phyloP scores from a whole-genome alignment of 1,140 invertebrate species.

The Macrobrachium nipponense region DNA sequence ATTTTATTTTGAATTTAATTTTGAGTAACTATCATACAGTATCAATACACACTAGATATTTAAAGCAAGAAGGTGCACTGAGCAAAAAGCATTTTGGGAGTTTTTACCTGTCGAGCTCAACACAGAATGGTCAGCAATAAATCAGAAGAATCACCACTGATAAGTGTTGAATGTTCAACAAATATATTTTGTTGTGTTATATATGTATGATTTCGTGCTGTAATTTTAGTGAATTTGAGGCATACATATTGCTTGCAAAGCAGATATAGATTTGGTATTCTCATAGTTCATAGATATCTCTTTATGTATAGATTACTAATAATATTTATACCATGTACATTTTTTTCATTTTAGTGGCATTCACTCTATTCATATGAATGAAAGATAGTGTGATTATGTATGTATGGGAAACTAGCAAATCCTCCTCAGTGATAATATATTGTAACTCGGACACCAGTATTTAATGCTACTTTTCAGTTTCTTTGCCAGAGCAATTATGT shows the following conservation, averaged over 20 bases:
- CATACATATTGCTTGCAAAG: neutral
- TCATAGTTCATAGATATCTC: neutral
- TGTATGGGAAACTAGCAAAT: neutral
- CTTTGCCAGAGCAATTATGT: too few species aligned
- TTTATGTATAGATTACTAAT: conserved; percentile 45
- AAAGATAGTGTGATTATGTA: conserved; percentile 32
- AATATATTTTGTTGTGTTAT: too few species aligned
- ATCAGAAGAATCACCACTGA: too few species aligned
- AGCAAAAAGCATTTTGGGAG: too few species aligned
- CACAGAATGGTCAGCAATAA: too few species aligned
- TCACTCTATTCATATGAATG: conserved; percentile 28
- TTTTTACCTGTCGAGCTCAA: too few species aligned
- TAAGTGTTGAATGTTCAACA: too few species aligned
- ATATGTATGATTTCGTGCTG: too few species aligned
- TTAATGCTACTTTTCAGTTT: neutral
- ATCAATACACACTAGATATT: too few species aligned
- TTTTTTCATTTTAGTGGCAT: conserved; percentile 57
- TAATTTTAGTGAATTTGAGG: neutral
- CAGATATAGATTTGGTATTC: conserved; percentile 1
- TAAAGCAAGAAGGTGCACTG: too few species aligned
- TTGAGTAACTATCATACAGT: too few species aligned
- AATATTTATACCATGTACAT: conserved; percentile 43
- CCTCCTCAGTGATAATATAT: neutral
- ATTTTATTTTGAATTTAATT: too few species aligned
- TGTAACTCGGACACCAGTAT: neutral